Evolutionary conservation across 2,113 vertebrate species (phyloP), one percentile per base, ranked within the genome.

Genomic region (Pagrus major): DNA sequence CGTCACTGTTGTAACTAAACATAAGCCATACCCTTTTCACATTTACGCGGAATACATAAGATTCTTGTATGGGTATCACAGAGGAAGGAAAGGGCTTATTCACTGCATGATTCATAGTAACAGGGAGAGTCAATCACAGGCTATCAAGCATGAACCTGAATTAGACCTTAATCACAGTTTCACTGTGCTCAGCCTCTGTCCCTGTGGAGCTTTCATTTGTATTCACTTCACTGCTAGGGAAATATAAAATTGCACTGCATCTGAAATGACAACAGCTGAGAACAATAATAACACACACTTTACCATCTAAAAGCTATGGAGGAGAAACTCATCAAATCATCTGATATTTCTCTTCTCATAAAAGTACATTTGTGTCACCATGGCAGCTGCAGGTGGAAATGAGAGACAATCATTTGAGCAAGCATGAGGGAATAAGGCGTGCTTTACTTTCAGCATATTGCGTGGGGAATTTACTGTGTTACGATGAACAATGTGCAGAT

Each of bases 351-450:
- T 80, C n/a, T 47, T 59, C 42, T 78, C 54, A 31, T 64, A 51
- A 76, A 74, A 79, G 52, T 59, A 71, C 2, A 75, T 75, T 56
- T 79, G 33, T 31, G 81, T 87, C 29, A 6, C 77, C 51, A 88
- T 88, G 63, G 84, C 58, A 91, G 85, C 84, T 39, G 73, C 47
- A 31, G 71, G 39, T 12, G 29, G 25, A 80, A 85, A 86, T 58
- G 11, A 59, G 60, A 75, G 71, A 52, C 74, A 76, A 60, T 66
- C 20, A 79, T 63, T 61, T 39, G 55, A 72, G 73, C 0, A 35
- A 59, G 64, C 41, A 39, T 52, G 52, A 66, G 54, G 79, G 55
- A 80, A 56, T 72, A 16, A 27, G 67, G 52, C 35, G 56, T 25
- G 47, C 54, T 56, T 58, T 69, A 42, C 64, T 70, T 71, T 86